phyloP scores from a whole-genome alignment of 2,888 invertebrate genomes.

The Anthophora plumipes region DNA sequence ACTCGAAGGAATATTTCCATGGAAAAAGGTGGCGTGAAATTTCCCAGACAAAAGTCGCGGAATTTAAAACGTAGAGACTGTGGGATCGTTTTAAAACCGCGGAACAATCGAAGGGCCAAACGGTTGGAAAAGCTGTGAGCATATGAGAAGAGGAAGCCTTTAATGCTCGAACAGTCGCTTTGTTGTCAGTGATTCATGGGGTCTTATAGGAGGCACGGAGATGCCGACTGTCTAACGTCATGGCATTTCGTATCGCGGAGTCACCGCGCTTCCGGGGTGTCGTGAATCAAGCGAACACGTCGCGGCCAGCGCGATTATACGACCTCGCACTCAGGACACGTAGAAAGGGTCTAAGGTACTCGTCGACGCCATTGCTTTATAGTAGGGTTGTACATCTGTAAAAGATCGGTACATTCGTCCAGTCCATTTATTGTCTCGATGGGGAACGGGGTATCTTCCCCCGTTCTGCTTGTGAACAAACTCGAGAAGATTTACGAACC shows the following conservation, averaged over 20 bases:
- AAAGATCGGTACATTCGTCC: conserved; percentile 55
- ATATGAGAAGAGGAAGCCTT: conserved; percentile 34
- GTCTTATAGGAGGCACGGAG: conserved; percentile 60
- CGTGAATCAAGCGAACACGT: conserved; percentile 75
- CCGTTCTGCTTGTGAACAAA: conserved; percentile 26
- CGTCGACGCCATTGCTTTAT: conserved; percentile 43
- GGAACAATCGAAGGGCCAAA: conserved; percentile 26
- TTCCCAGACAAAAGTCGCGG: background rate
- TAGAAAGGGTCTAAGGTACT: conserved; percentile 50
- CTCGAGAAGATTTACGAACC: conserved; percentile 54
- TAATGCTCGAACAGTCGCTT: conserved; percentile 69
- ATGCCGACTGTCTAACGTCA: conserved; percentile 68
- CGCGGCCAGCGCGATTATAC: conserved; percentile 67
- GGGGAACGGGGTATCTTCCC: conserved; percentile 48
- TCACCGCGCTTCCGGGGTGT: conserved; percentile 72
- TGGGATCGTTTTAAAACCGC: conserved; percentile 8
- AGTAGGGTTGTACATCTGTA: conserved; percentile 51
- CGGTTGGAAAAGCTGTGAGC: conserved; percentile 44
- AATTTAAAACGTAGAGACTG: background rate
- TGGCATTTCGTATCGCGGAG: conserved; percentile 71
- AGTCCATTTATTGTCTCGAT: conserved; percentile 58
- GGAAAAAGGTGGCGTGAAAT: background rate
- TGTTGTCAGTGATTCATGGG: conserved; percentile 74
- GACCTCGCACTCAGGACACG: conserved; percentile 58
- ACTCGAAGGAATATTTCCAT: no score